A percentile compares a stretch with the other conserved stretches of the same genome.
Evolutionary conservation across 2,113 vertebrate genomes (phyloP).

Genomic region (Hippopotamus amphibius): DNA sequence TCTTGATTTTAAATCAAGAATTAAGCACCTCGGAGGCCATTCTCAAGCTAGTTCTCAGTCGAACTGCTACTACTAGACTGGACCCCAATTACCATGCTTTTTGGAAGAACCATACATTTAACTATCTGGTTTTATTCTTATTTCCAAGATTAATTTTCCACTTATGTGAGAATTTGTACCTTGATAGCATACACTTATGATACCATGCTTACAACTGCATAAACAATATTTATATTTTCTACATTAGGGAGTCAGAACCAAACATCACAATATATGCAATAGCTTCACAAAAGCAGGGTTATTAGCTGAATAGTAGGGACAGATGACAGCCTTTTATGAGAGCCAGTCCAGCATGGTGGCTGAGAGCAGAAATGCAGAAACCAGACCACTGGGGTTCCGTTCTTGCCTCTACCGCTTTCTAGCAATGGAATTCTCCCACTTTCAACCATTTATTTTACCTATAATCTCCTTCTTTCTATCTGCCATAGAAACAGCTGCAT

Average conservation of each 20-base stretch:
- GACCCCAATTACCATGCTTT: neutral
- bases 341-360: neutral
- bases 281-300: neutral
- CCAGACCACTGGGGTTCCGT: neutral
- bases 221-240: neutral
- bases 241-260: neutral
- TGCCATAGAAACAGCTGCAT: neutral
- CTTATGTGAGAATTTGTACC: neutral
- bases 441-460: neutral
- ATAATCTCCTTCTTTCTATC: neutral
- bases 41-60: neutral
- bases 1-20: neutral
- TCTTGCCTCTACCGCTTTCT: neutral
- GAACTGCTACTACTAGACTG: neutral
- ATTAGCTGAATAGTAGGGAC: neutral
- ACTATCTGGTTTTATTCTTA: neutral
- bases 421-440: neutral
- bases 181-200: neutral
- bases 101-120: neutral
- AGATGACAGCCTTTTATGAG: neutral
- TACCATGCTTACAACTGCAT: neutral
- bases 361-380: neutral
- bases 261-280: neutral
- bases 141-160: constrained; percentile 24
- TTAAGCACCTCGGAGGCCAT: neutral